phyloP scores from a whole-genome alignment of 1,140 invertebrate species.

The Odontomachus brunneus region DNA sequence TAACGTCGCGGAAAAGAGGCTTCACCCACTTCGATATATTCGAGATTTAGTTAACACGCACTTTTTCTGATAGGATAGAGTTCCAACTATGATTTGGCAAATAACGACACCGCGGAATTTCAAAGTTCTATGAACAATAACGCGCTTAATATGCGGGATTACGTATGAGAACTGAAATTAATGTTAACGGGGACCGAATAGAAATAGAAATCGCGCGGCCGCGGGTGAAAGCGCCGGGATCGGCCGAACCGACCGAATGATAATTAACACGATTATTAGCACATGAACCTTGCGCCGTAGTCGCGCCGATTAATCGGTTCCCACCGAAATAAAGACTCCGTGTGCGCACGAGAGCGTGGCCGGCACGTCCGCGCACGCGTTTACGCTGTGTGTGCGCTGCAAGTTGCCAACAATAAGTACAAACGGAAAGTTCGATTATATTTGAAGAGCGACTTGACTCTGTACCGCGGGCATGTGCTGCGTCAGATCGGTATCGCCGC shows the following conservation, averaged over 20 bases:
- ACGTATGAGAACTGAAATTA: too few species aligned
- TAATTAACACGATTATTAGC: not conserved
- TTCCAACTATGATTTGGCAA: too few species aligned
- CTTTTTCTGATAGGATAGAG: too few species aligned
- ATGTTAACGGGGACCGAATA: too few species aligned
- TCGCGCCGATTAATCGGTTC: not conserved
- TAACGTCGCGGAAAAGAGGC: too few species aligned
- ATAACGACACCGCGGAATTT: too few species aligned
- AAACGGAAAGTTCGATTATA: conserved; percentile 41
- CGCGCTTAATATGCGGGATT: too few species aligned
- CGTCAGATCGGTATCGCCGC: conserved; percentile 61
- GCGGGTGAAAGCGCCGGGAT: too few species aligned
- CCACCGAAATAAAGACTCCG: not conserved
- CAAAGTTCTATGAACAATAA: too few species aligned
- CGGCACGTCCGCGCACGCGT: not conserved
- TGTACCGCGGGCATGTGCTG: conserved; percentile 21
- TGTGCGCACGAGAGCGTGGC: conserved; percentile 5
- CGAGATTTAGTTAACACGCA: too few species aligned
- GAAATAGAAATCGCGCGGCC: too few species aligned
- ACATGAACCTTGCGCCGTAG: not conserved
- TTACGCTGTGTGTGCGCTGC: not conserved
- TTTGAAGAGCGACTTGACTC: conserved; percentile 17
- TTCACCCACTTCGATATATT: too few species aligned
- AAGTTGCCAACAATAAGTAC: conserved; percentile 49
- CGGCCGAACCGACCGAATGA: not conserved